A percentile compares a stretch with the other conserved stretches of the same genome.
phyloP scores from a whole-genome alignment of 2,888 invertebrate genomes.

The Homarus gammarus region DNA sequence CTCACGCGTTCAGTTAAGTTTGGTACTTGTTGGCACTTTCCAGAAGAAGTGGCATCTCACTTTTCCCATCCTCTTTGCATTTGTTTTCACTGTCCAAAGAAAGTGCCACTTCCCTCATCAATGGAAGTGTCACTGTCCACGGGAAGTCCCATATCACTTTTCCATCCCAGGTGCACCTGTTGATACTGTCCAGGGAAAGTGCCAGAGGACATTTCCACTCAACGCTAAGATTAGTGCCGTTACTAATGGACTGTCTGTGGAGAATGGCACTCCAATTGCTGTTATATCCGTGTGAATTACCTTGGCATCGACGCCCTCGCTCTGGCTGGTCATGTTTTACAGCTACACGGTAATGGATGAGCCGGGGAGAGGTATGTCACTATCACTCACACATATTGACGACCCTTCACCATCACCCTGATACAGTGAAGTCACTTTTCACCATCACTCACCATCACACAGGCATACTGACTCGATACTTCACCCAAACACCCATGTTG shows the following conservation, averaged over 20 bases:
- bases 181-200: background rate
- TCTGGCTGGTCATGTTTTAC: background rate
- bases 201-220: background rate
- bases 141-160: background rate
- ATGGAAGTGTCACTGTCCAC: too few relatives aligned
- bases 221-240: background rate
- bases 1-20: too few relatives aligned
- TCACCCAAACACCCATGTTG: background rate
- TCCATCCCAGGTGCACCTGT: background rate
- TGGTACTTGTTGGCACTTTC: too few relatives aligned
- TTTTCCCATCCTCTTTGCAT: too few relatives aligned
- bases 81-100: too few relatives aligned
- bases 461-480: too few relatives aligned
- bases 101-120: too few relatives aligned
- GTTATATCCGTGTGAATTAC: background rate
- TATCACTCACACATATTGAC: background rate
- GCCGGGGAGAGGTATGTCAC: background rate
- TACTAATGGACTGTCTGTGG: background rate
- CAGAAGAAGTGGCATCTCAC: too few relatives aligned
- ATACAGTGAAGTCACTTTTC: too few relatives aligned
- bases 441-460: too few relatives aligned
- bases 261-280: background rate
- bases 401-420: background rate
- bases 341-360: background rate
- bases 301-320: background rate